Evolutionary conservation across 1,140 invertebrate genomes (phyloP), one percentile per base, ranked within the genome.

Genomic region (Tyrophagus putrescentiae): DNA sequence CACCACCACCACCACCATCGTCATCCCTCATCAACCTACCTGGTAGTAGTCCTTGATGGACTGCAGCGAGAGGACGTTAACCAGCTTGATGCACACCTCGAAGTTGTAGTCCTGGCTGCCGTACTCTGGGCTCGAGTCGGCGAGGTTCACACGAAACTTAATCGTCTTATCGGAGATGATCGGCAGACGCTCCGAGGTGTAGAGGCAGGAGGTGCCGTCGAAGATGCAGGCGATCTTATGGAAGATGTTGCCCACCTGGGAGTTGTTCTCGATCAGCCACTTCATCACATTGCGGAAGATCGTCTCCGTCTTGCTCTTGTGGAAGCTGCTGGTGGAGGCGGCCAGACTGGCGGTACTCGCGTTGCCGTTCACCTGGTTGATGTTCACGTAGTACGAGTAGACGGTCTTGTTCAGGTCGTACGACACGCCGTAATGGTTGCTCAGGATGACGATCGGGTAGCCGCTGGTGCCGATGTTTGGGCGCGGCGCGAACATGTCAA

Each of bases 371-470:
- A 54, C 27, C 25, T 13, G 52, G 27, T 54, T 54, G 25, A 54
- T 54, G 13, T 54, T 54, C 2, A 54, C 52, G 27, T 54, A 54
- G 25, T 54, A 54, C 25, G 52, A 54, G 25, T 54, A 54, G 52
- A 54, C 25, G 1, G 25, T 4, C 25, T 54, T 54, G 27, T 54
- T 27, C 3, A 27, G 27, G 27, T 54, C 52, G 25, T 54, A 54
- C 25, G 52, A 27, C 32, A 54, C 25, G 7, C 13, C 25, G 39
- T 27, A 54, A 33, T 54, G 52, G 39, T 54, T 54, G 13, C 13
- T 54, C 27, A 32, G 5, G 11, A 54, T 54, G 9, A 54, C 3
- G 13, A 54, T 4, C 21, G 52, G 25, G 3, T 27, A 34, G 4
- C 27, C 52, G 25, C 1, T 6, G 21, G 11, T 7, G 25, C 27